Percentiles rank a stretch among this genome's conserved stretches.
These are phyloP conservation scores for Psilopsiagon aurifrons DNA, from an alignment of 2,113 vertebrate genomes.

Conservation along the genomic window DNA sequence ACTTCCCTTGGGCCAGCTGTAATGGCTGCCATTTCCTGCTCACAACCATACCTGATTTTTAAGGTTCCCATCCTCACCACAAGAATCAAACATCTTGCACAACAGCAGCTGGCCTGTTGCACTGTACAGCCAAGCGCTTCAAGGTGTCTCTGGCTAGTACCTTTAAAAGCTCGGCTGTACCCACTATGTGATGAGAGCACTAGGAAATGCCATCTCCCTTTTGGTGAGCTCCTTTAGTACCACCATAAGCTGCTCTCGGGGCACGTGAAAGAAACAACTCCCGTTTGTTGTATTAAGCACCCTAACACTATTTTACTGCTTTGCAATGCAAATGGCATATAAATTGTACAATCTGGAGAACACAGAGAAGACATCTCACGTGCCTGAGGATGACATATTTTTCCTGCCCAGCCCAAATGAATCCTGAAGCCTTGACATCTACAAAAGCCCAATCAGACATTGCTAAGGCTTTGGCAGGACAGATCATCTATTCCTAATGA, in stretches of 20 bases:
- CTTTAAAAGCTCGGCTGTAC: background rate
- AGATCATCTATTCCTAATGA: background rate
- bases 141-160: background rate
- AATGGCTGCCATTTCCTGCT: slow-evolving; percentile 68
- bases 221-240: background rate
- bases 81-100: slow-evolving; percentile 24
- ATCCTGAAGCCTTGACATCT: background rate
- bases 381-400: background rate
- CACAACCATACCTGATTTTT: slow-evolving; percentile 25
- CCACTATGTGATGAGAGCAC: background rate
- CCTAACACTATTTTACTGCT: background rate
- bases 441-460: background rate
- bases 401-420: background rate
- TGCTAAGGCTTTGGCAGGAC: background rate
- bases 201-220: background rate
- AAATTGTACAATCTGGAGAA: background rate
- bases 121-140: background rate
- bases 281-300: background rate
- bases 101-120: background rate
- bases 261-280: background rate
- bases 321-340: background rate
- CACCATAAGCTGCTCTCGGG: background rate
- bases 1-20: slow-evolving; percentile 59
- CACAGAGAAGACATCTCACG: background rate
- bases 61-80: slow-evolving; percentile 49